Percentiles rank a stretch among this genome's conserved stretches.
Evolutionary conservation across 2,113 vertebrate genomes (phyloP).

Genomic region (Podarcis cretensis): DNA sequence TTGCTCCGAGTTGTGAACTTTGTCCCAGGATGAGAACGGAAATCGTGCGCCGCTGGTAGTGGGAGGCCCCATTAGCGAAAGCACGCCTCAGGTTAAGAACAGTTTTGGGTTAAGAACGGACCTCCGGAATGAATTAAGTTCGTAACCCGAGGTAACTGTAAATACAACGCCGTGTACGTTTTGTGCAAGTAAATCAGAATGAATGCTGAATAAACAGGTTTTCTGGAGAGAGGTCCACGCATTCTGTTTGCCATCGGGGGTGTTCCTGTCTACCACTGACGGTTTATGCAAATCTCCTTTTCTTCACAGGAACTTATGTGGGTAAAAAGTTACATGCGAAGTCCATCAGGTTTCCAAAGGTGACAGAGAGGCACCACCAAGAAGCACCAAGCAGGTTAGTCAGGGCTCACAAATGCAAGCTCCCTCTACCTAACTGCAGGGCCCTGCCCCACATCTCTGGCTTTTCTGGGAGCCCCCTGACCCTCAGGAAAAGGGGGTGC

Average conservation of each 20-base stretch:
- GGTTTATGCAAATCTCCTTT: neutral
- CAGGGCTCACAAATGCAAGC: too few relatives aligned
- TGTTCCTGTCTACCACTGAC: neutral
- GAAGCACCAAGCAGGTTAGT: neutral
- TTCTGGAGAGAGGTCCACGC: neutral
- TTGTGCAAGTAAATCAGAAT: too few relatives aligned
- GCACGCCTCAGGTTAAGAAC: too few relatives aligned
- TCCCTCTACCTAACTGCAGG: neutral
- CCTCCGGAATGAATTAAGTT: too few relatives aligned
- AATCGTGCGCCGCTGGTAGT: rapidly evolving
- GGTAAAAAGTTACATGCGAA: neutral
- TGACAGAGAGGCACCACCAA: neutral
- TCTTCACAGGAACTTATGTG: neutral
- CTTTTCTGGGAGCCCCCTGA: neutral
- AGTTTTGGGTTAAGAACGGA: too few relatives aligned
- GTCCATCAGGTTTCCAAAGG: constrained; percentile 4
- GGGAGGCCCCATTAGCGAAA: too few relatives aligned
- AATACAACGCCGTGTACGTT: too few relatives aligned
- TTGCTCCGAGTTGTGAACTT: too few relatives aligned
- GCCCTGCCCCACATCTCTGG: neutral
- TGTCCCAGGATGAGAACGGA: too few relatives aligned
- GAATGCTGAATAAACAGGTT: neutral
- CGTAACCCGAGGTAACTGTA: too few relatives aligned
- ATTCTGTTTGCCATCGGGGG: neutral
- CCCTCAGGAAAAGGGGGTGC: neutral